These are phyloP conservation scores for Patiria pectinifera DNA, from an alignment of 53 echinoderm and acorn worm genomes.

Conservation along the genomic window DNA sequence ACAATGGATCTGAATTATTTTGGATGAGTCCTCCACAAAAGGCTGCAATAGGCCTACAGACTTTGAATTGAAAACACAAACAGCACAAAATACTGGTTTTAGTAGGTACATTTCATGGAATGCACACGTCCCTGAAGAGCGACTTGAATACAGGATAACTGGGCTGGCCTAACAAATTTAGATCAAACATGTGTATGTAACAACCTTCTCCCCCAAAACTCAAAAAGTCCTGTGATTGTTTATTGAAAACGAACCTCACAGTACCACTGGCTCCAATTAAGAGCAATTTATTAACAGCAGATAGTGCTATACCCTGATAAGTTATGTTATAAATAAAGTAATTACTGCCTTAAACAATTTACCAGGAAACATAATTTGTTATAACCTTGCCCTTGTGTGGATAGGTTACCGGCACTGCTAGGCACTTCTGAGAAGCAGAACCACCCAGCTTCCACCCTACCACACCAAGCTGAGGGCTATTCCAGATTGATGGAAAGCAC, in stretches of 20 bases:
- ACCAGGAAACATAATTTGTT: neutral
- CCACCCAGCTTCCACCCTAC: neutral
- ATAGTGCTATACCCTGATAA: neutral
- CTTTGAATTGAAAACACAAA: too few species aligned
- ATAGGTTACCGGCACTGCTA: neutral
- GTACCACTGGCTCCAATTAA: neutral
- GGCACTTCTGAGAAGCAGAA: neutral
- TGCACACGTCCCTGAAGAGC: too few species aligned
- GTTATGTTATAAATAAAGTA: neutral
- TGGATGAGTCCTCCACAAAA: too few species aligned
- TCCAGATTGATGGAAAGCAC: neutral
- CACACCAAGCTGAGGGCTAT: neutral
- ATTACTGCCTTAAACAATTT: neutral
- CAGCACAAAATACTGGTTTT: too few species aligned
- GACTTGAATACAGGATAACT: too few species aligned
- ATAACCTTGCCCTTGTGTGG: neutral
- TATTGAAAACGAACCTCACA: neutral
- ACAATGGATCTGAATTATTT: too few species aligned
- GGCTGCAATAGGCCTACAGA: too few species aligned
- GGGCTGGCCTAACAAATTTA: too few species aligned
- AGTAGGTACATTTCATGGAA: too few species aligned
- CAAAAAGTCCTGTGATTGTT: neutral
- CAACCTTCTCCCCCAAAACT: too few species aligned
- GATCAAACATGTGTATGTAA: too few species aligned
- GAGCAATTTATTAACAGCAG: neutral